Base-by-base conservation (phyloP, 1,140 invertebrate genomes). In the Planococcus citri region DNA sequence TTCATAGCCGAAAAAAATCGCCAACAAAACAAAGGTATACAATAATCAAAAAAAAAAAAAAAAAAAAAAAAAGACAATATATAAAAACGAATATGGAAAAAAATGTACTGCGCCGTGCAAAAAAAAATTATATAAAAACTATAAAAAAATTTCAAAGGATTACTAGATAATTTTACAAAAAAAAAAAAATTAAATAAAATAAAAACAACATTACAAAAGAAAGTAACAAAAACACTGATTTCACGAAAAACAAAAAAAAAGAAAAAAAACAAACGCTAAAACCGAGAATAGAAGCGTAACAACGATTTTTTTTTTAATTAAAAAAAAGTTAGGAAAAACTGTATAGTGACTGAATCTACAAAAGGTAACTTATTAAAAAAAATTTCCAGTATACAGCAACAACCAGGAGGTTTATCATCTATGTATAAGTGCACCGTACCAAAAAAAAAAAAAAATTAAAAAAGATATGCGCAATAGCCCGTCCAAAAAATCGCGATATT, bases 251-350 rank as follows among this genome's bases (percentile, higher is more conserved):
- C 3, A 25, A 25, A 64, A 25, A 64, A 64, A 64, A 4, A 25
- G 10, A 25, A 64, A 25, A 64, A 64, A 64, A 58, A 58, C 21
- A 20, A 25, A 24, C 60, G 60, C 60, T 64, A 64, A 64, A 64
- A 64, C 3, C 60, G 3, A 17, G 17, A 25, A 64, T 24, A 27
- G 24, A 64, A 64, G 60, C 60, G 60, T 27, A 64, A 64, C 24
- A 64, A 64, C 60, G 60, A 64, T n/a, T n/a, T n/a, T n/a, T n/a
- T n/a, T n/a, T n/a, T n/a, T n/a, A n/a, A n/a, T n/a, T 64, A 64
- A 64, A 64, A 58, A 58, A 58, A 64, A 64, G 25, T 64, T 64
- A 64, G 60, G 60, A 64, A 64, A 64, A 64, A 64, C 60, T 64
- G 60, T 51, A 51, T 51, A 20, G 20, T 64, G 60, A 64, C 60